A percentile compares a stretch with the other conserved stretches of the same genome.
phyloP scores from a whole-genome alignment of 2,797 vertebrate genomes.

The Aselliscus stoliczkanus region DNA sequence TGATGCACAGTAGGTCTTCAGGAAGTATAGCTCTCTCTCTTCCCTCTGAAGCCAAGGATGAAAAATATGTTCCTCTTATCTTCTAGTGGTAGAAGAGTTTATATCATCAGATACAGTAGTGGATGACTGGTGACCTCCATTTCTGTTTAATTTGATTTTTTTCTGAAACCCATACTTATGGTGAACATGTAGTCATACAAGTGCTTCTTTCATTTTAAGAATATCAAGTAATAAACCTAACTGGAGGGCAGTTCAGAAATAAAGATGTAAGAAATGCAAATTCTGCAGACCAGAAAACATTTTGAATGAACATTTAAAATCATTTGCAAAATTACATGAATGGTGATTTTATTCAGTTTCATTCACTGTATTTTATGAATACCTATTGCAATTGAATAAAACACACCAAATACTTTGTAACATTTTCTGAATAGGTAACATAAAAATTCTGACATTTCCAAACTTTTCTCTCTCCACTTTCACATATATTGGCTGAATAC shows the following conservation, averaged over 20 bases:
- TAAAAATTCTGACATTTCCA: slow-evolving; percentile 16
- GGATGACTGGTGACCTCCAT: not conserved
- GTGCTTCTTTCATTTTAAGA: not conserved
- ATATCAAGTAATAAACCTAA: not conserved
- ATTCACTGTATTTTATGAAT: not conserved
- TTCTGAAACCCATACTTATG: not conserved
- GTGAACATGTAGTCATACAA: not conserved
- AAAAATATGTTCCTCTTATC: not conserved
- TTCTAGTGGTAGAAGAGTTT: not conserved
- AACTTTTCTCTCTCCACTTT: not conserved
- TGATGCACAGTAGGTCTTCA: not conserved
- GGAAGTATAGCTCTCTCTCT: not conserved
- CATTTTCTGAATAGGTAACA: not conserved
- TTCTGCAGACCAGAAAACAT: not conserved
- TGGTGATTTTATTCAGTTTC: not conserved
- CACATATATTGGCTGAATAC: not conserved
- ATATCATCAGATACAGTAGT: not conserved
- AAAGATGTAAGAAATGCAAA: not conserved
- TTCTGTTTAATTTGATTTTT: not conserved
- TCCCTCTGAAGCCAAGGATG: not conserved
- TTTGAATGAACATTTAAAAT: slow-evolving; percentile 32
- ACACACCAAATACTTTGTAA: not conserved
- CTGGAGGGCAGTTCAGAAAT: not conserved
- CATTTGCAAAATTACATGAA: not conserved
- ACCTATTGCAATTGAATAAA: not conserved